Evolutionary conservation across 1,140 invertebrate species (phyloP), one percentile per base, ranked within the genome.

Genomic region (Monomorium pharaonis): DNA sequence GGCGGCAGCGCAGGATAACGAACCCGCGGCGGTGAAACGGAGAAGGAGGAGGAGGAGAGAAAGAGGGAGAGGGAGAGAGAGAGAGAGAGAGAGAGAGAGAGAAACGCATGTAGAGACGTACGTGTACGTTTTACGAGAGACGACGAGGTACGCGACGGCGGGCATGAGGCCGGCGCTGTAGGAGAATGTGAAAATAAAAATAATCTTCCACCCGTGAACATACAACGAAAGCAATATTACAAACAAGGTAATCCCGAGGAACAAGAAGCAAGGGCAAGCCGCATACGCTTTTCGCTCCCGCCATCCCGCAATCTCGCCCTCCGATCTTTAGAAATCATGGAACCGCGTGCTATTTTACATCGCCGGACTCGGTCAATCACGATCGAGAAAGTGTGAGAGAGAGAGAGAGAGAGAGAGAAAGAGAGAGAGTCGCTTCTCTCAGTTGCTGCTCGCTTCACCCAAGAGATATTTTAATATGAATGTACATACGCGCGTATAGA

Each of bases 201-300:
- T n/a, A n/a, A 92, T 89, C 90, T 93, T 94, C 93, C 94, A 94
- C 92, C 93, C 94, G 93, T 89, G 80, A 92, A 87, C 94, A 95
- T 74, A 74, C 94, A 95, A 95, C 94, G 94, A 95, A 95, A 95
- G 94, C 94, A 95, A 95, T 95, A 94, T 90, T 94, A 91, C 84
- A 94, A 93, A 94, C 93, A 95, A 95, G 94, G 93, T 95, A 92
- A 91, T 74, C 44, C 69, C 89, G 62, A 75, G 62, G 54, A 67
- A 86, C 58, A 58, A 72, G n/a, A n/a, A 74, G 42, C 75, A 85
- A 65, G 70, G 84, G 56, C 49, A 49, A 84, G 67, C 72, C n/a
- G 75, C 37, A 44, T 33, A 54, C 62, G 27, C 21, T 62, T 58
- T 42, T 49, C 81, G 14, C 37, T n/a, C n/a, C n/a, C 67, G 58